These are phyloP conservation scores for Melanotaenia boesemani DNA, from an alignment of 2,797 vertebrate species.

Conservation along the genomic window DNA sequence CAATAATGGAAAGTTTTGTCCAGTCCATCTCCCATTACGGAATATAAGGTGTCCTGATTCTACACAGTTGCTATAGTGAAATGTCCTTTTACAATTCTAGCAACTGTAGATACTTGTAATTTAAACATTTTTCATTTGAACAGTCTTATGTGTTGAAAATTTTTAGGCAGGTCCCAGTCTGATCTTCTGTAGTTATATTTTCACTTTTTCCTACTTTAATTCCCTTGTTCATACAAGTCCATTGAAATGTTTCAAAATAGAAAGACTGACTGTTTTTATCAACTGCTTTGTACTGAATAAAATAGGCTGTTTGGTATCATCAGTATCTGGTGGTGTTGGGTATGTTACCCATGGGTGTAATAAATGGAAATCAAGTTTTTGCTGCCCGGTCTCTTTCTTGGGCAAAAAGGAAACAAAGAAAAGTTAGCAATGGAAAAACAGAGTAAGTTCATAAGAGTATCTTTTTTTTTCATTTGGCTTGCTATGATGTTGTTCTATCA, in stretches of 20 bases:
- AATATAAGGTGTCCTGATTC: constrained; percentile 7
- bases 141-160: background rate
- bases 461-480: background rate
- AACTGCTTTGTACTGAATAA: background rate
- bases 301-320: background rate
- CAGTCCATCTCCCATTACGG: background rate
- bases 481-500: background rate
- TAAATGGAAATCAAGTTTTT: background rate
- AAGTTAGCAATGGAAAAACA: background rate
- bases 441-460: background rate
- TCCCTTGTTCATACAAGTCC: background rate
- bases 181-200: background rate
- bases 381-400: background rate
- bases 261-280: background rate
- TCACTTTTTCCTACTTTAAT: background rate
- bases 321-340: background rate
- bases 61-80: background rate
- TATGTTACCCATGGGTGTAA: background rate
- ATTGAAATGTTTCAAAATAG: background rate
- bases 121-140: background rate
- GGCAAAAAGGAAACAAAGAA: background rate
- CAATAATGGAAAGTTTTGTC: constrained; percentile 4
- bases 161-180: background rate
- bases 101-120: background rate
- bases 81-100: background rate